Evolutionary conservation across 2,797 vertebrate species (phyloP), one percentile per base, ranked within the genome.

Genomic region (Arremon aurantiirostris): DNA sequence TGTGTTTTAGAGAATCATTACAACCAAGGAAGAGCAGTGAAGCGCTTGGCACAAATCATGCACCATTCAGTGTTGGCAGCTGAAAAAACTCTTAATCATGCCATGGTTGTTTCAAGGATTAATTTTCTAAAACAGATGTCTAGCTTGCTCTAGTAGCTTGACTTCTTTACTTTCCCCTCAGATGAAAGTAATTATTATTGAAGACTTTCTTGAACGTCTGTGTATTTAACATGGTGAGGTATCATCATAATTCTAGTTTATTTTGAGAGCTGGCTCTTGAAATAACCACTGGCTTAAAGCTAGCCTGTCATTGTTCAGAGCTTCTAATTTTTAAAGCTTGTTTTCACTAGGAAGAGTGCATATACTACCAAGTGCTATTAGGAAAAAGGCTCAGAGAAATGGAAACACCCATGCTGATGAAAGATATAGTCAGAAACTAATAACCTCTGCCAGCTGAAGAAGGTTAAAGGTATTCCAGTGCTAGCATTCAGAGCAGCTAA

Each of bases 21-120:
- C 35, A 88, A 61, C 61, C 9, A 65, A 75, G 30, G 14, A 61
- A 71, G 61, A 90, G 27, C 16, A 47, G 42, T 39, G 57, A 55
- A 70, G 30, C 76, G 30, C 59, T 92, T 5, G 3, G 69, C 32
- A 56, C 39, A 79, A 76, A 91, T 96, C 52, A 34, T 9, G 20
- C 10, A 69, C 47, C 11, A 46, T 87, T 94, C 71, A 89, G 47
- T 76, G 42, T 0, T 82, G 35, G 27, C 63, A 93, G 44, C 69
- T 82, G 84, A 82, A 82, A 85, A 90, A 80, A 11, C 34, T 63
- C 64, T 93, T 94, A 90, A 90, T 95, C 39, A n/a, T 91, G 55
- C 32, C 0, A 2, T 90, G 63, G 56, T 72, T 76, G 89, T 75
- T 37, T 80, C 13, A n/a, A 69, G 49, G 35, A 81, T 82, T 90